These are phyloP conservation scores for Hemitrygon akajei DNA, from an alignment of 2,797 vertebrate species.

Conservation along the genomic window DNA sequence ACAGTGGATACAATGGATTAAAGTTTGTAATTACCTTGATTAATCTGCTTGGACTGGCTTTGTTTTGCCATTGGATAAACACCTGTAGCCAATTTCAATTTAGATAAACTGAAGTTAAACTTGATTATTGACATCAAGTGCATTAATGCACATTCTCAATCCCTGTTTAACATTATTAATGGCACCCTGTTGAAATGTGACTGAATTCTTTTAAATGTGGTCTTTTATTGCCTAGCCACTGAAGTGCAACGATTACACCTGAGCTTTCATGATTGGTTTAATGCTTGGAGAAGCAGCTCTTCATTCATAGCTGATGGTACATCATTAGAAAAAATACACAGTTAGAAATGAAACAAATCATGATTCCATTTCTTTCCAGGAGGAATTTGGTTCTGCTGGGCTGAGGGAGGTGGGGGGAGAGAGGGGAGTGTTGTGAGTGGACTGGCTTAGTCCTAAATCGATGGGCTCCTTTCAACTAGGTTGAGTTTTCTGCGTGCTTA, in stretches of 20 bases:
- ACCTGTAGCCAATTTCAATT: not conserved
- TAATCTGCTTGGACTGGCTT: not conserved
- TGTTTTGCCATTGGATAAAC: not conserved
- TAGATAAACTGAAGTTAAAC: not conserved
- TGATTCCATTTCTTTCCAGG: too few relatives aligned
- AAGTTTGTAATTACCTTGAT: not conserved
- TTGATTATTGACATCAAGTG: not conserved
- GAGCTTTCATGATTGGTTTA: conserved; percentile 22
- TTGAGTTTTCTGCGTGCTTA: not conserved
- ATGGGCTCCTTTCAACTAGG: too few relatives aligned
- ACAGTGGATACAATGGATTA: not conserved
- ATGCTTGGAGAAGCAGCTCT: conserved; percentile 17
- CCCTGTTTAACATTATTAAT: conserved; percentile 28
- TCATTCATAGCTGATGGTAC: not conserved
- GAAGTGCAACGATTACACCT: not conserved
- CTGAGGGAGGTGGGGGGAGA: too few relatives aligned
- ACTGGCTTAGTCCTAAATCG: too few relatives aligned
- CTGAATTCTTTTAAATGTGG: not conserved
- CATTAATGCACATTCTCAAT: not conserved
- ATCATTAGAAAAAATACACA: not conserved
- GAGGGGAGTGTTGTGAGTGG: not conserved
- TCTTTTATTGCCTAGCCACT: not conserved
- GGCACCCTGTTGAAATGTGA: conserved; percentile 24
- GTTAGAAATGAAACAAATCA: not conserved
- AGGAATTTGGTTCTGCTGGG: not conserved